Base-by-base conservation (phyloP, 2,888 invertebrate species). In the Hermodice carunculata region DNA sequence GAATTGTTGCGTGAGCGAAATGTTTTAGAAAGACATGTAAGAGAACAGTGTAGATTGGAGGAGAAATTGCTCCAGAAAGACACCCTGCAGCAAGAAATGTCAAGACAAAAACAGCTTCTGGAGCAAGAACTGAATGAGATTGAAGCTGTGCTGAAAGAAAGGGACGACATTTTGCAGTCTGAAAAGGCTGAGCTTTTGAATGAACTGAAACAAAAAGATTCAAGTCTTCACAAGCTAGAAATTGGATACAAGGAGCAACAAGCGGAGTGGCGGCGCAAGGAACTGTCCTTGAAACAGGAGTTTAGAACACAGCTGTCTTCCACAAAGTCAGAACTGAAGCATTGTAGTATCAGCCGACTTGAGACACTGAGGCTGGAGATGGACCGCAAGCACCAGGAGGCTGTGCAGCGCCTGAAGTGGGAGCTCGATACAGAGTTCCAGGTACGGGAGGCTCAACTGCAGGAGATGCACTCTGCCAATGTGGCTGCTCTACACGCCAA, bases 51-150 rank as follows among this genome's bases (percentile, higher is more conserved):
- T 40, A 73, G 75, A 32, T 64, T 82, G n/a, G 81, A 82, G 57
- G 78, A 80, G 48, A 63, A 77, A 1, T 68, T 81, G 22, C 70
- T 77, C 49, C 73, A 80, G 57, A 81, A 81, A 59, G 79, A 81
- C 46, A 40, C 72, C 48, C 77, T 76, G 34, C 80, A 82, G 62
- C 73, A 74, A 51, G 76, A 80, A 56, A 66, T 81, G 19, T 76
- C 78, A 78, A 71, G 73, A 44, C 79, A 81, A 61, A 81, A 81
- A 54, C 67, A 79, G 14, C 58, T 78, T 5, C 67, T 80, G 34
- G 79, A 82, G 48, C 74, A 78, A 58, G 80, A 81, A 51, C 64
- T 82, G 19, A 53, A 67, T 31, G 76, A 78, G 51, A 78, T 81
- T 8, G 80, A 81, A 57, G 64, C 71, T 0, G 77, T 75, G 60